Percentiles rank a stretch among this genome's conserved stretches.
Evolutionary conservation across 2,888 invertebrate species (phyloP).

Genomic region (Tortrix viridana): DNA sequence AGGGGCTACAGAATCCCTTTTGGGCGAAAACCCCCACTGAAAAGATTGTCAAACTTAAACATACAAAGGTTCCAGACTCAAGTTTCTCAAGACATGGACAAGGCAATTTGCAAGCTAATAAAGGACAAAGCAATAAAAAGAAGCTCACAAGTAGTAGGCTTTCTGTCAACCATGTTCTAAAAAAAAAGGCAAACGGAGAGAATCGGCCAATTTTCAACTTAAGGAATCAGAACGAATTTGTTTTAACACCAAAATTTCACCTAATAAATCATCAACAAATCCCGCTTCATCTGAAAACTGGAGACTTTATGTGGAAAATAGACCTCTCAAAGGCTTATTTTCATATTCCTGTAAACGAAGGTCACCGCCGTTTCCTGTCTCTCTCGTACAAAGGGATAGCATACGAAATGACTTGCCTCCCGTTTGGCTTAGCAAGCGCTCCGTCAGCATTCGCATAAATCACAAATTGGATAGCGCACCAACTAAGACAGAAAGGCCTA

Average conservation of each 20-base stretch:
- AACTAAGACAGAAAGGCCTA: constrained; percentile 27
- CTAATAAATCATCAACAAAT: background rate
- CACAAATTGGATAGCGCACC: constrained; percentile 35
- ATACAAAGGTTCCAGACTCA: background rate
- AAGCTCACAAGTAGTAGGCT: too few species aligned
- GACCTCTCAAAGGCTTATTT: constrained; percentile 40
- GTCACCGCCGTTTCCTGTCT: constrained; percentile 30
- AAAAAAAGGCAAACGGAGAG: background rate
- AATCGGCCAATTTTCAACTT: background rate
- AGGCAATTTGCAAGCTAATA: background rate
- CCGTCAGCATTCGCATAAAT: constrained; percentile 35
- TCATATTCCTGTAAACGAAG: constrained; percentile 32
- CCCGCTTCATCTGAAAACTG: background rate
- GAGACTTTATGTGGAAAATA: constrained; percentile 36
- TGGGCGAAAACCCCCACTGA: background rate
- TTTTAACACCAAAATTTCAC: background rate
- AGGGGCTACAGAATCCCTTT: too few species aligned
- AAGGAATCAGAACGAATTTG: background rate
- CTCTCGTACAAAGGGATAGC: constrained; percentile 7
- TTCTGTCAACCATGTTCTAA: background rate
- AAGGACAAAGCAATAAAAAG: too few species aligned
- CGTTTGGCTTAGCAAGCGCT: constrained; percentile 38
- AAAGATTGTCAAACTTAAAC: background rate
- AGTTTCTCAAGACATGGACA: too few species aligned
- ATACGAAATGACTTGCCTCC: constrained; percentile 36